Percentiles rank a stretch among this genome's conserved stretches.
phyloP scores from a whole-genome alignment of 2,113 vertebrate species.

The Grammatotria lemairii region DNA sequence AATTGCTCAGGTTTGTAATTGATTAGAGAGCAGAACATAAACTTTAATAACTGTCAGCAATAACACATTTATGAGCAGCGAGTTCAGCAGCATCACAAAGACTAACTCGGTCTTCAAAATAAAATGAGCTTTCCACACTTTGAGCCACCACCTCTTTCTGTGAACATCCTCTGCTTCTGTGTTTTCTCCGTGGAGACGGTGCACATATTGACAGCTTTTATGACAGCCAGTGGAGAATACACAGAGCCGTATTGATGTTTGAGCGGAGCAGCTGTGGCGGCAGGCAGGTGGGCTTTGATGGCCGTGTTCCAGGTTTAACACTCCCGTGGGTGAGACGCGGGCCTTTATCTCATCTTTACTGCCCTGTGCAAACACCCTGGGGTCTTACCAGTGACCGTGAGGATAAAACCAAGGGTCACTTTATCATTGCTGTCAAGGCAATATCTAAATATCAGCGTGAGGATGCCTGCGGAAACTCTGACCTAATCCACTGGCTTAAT shows the following conservation, averaged over 20 bases:
- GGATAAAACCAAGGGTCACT: neutral
- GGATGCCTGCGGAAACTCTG: neutral
- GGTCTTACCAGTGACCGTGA: neutral
- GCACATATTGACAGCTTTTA: conserved; percentile 26
- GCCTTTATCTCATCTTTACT: conserved; percentile 50
- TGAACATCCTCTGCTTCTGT: neutral
- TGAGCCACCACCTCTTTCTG: neutral
- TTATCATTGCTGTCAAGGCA: neutral
- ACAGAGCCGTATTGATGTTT: neutral
- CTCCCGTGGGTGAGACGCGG: neutral
- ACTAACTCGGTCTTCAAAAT: neutral
- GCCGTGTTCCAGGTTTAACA: neutral
- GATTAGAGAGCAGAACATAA: neutral
- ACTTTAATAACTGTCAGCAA: neutral
- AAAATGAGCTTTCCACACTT: neutral
- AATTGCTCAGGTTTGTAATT: neutral
- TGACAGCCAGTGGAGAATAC: neutral
- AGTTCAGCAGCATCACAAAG: neutral
- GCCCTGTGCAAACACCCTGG: conserved; percentile 41
- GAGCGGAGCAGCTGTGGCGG: neutral
- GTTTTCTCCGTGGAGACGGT: neutral
- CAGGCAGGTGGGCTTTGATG: conserved; percentile 11
- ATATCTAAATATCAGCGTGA: neutral
- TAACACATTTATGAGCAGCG: neutral
- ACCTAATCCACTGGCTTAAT: conserved; percentile 2